phyloP scores from a whole-genome alignment of 1,140 invertebrate species.

The Lepidurus arcticus region DNA sequence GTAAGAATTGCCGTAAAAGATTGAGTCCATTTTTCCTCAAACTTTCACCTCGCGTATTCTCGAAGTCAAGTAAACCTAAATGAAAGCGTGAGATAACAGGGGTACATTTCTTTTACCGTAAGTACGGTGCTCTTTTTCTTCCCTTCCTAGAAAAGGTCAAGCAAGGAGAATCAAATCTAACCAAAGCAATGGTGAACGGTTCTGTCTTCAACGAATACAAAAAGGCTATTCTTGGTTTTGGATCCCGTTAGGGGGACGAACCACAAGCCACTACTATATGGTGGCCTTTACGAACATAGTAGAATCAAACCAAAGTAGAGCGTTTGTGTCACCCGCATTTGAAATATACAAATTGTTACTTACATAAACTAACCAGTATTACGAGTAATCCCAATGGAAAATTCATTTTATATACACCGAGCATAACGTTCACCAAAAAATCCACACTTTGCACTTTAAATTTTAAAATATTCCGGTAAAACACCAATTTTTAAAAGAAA shows the following conservation, averaged over 20 bases:
- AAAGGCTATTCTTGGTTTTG: background rate
- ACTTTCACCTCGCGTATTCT: too few relatives aligned
- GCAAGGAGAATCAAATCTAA: too few relatives aligned
- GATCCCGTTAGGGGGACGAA: slow-evolving; percentile 4
- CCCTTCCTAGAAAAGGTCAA: too few relatives aligned
- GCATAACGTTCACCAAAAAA: background rate
- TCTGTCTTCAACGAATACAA: too few relatives aligned
- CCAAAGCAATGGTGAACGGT: too few relatives aligned
- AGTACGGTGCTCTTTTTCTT: too few relatives aligned
- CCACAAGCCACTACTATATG: background rate
- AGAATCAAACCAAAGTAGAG: background rate
- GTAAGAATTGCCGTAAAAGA: too few relatives aligned
- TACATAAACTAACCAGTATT: background rate
- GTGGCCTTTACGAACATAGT: background rate
- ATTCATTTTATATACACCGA: slow-evolving; percentile 1
- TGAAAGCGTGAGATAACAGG: too few relatives aligned
- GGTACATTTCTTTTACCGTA: too few relatives aligned
- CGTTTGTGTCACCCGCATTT: slow-evolving; percentile 9
- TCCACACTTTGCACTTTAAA: background rate
- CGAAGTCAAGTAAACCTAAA: too few relatives aligned
- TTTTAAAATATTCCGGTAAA: background rate
- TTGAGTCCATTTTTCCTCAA: too few relatives aligned
- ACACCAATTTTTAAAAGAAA: background rate
- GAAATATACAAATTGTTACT: background rate
- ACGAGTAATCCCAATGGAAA: background rate